Base-by-base conservation (phyloP, 2,113 vertebrate species). In the Lagopus muta region DNA sequence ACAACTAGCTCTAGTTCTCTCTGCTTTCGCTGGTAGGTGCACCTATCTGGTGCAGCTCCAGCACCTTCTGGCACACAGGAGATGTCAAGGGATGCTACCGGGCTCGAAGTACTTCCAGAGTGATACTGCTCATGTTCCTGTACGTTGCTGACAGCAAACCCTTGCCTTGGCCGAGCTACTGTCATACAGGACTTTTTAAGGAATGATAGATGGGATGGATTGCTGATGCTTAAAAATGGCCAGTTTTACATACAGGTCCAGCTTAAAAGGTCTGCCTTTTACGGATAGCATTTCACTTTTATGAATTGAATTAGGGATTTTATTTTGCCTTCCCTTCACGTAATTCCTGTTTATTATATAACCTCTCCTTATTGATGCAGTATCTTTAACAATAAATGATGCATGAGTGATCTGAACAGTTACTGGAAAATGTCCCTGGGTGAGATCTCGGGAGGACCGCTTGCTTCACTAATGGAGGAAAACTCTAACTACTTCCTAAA, bases 401-500 rank as follows among this genome's bases (percentile, higher is more conserved):
- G 94, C 91, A 96, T 96, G 90, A 94, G 82, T 57, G 90, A 92
- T 92, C 73, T 92, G 90, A 95, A 88, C 61, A 88, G 86, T 96
- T 97, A 96, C 95, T 95, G 95, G 94, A 95, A 97, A 95, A 90
- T 72, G 64, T 95, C 92, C 88, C 70, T 93, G 90, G 82, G 18
- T 88, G 80, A 94, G 61, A 88, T 94, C 95, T n/a, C 12, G 70
- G 92, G 97, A 95, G 82, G 74, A 89, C 89, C 1, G 16, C 73
- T 66, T 95, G 81, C 91, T 81, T 96, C 81, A 32, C 93, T 97
- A 97, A 97, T 97, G 97, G 96, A 96, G 96, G 96, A 93, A 96
- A 96, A 93, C 47, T 57, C 84, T 92, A 96, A 96, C 91, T 72
- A 94, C 88, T 97, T 97, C 96, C 97, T 95, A 94, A 97, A 97